Conservation (phyloP, 2,888 invertebrate genomes). For the Diarsia brunnea region DNA sequence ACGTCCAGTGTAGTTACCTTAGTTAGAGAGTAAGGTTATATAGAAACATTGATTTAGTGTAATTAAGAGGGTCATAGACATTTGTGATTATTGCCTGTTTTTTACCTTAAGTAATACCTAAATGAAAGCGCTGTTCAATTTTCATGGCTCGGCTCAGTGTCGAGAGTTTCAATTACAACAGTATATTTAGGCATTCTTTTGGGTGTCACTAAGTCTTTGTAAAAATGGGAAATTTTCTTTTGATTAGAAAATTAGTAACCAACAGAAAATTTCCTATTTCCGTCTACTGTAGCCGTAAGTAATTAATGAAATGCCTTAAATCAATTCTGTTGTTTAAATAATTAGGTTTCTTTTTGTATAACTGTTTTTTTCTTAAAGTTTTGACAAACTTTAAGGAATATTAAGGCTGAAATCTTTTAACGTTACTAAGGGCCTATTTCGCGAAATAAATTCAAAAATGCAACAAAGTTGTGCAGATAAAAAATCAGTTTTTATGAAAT, state of each 20-base stretch:
- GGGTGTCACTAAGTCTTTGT: neutral
- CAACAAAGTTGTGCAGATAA: too few relatives aligned
- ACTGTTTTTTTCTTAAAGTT: too few relatives aligned
- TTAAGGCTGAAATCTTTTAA: too few relatives aligned
- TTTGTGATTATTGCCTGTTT: neutral
- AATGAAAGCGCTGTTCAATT: neutral
- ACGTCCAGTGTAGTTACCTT: slow-evolving; percentile 41
- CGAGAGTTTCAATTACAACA: neutral
- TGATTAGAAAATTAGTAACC: too few relatives aligned
- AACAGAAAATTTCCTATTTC: too few relatives aligned
- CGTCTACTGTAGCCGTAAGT: slow-evolving; percentile 12
- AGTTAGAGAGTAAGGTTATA: slow-evolving; percentile 6
- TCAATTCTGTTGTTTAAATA: too few relatives aligned
- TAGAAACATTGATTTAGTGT: slow-evolving; percentile 10
- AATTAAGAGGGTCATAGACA: neutral
- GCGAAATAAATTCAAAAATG: too few relatives aligned
- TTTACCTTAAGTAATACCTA: neutral
- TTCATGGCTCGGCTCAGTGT: neutral
- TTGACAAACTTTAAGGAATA: too few relatives aligned
- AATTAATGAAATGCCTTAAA: too few relatives aligned
- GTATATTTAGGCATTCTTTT: neutral
- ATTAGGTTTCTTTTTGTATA: too few relatives aligned
- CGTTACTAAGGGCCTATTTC: too few relatives aligned
- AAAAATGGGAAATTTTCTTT: neutral
- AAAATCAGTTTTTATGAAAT: too few relatives aligned